phyloP scores from a whole-genome alignment of 2,113 vertebrate genomes.

The Tyto alba region DNA sequence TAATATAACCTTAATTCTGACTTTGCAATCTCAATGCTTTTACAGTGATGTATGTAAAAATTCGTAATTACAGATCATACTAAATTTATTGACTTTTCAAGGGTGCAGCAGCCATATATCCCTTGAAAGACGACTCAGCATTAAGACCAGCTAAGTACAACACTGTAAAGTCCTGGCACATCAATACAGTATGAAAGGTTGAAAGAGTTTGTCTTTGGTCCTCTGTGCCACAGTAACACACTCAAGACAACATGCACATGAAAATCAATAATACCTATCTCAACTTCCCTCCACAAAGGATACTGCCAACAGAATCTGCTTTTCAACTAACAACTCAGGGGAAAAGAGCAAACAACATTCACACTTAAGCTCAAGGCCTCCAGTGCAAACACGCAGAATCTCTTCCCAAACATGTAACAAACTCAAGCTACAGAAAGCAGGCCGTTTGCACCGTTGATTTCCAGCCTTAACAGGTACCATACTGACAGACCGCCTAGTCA shows the following conservation, averaged over 20 bases:
- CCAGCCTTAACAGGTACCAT: background rate
- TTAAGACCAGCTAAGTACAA: background rate
- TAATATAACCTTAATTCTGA: background rate
- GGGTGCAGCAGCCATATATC: background rate
- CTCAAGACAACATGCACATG: background rate
- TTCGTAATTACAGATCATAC: background rate
- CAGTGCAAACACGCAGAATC: accelerated
- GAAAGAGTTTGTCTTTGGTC: background rate
- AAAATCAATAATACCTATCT: background rate
- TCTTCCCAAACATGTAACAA: background rate
- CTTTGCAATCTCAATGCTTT: background rate
- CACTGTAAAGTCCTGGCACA: background rate
- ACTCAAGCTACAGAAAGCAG: background rate
- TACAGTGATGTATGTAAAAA: background rate
- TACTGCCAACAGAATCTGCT: background rate
- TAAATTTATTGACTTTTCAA: background rate
- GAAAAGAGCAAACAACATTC: background rate
- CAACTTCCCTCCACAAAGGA: background rate
- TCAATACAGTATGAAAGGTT: background rate
- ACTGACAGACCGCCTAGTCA: background rate
- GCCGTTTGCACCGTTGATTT: background rate
- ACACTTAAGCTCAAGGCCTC: background rate
- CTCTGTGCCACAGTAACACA: background rate
- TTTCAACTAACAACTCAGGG: background rate
- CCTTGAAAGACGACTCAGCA: background rate